phyloP scores from a whole-genome alignment of 1,140 invertebrate species.

The Euwallacea similis region DNA sequence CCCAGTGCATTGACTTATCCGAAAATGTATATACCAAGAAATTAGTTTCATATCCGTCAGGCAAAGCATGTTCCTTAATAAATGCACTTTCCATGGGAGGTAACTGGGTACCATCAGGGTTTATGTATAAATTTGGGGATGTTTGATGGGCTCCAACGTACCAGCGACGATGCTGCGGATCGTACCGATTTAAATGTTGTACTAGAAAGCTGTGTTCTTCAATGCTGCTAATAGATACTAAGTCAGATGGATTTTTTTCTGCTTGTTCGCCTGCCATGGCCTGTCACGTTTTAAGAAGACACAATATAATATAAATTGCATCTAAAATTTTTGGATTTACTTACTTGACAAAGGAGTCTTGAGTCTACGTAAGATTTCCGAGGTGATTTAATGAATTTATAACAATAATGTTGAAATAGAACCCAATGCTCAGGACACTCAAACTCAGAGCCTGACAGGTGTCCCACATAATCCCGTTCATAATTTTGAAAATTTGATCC shows the following conservation, averaged over 20 bases:
- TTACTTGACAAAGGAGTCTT: slow-evolving; percentile 72
- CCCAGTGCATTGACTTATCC: slow-evolving; percentile 75
- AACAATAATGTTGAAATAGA: slow-evolving; percentile 75
- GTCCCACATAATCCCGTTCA: slow-evolving; percentile 1
- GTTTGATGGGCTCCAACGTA: slow-evolving; percentile 78
- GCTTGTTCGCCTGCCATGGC: slow-evolving; percentile 56
- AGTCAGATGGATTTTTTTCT: slow-evolving; percentile 73
- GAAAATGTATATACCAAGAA: slow-evolving; percentile 71
- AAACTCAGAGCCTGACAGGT: slow-evolving; percentile 49
- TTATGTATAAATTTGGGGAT: slow-evolving; percentile 76
- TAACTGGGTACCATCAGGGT: slow-evolving; percentile 79
- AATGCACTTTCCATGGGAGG: slow-evolving; percentile 82
- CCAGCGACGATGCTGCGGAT: slow-evolving; percentile 86
- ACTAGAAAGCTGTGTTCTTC: slow-evolving; percentile 88
- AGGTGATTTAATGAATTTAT: slow-evolving; percentile 85
- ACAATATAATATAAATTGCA: background rate
- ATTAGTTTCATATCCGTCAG: slow-evolving; percentile 59
- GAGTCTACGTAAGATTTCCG: slow-evolving; percentile 76
- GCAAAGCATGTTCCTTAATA: slow-evolving; percentile 52
- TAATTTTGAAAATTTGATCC: slow-evolving; percentile 9
- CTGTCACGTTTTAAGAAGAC: slow-evolving; percentile 36
- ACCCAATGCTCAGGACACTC: slow-evolving; percentile 83
- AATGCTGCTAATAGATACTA: slow-evolving; percentile 75
- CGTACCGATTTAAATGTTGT: slow-evolving; percentile 73
- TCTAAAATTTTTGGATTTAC: slow-evolving; percentile 10